These are phyloP conservation scores for Campylorhamphus procurvoides DNA, from an alignment of 2,113 vertebrate species.

Conservation along the genomic window DNA sequence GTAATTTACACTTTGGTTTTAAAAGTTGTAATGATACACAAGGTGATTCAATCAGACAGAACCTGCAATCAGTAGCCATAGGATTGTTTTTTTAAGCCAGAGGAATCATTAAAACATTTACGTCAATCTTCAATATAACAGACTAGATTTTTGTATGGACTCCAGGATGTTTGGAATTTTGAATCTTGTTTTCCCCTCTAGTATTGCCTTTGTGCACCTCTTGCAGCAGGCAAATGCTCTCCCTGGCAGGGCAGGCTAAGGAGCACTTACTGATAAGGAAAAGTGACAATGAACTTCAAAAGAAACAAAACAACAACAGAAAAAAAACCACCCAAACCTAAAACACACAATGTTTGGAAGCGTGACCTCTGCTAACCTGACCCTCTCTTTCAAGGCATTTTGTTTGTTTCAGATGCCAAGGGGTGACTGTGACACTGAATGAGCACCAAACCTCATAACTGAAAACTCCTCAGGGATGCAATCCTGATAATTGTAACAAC, in stretches of 20 bases:
- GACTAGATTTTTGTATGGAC: not conserved
- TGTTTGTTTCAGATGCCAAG: not conserved
- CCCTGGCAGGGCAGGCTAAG: not conserved
- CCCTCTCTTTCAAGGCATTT: not conserved
- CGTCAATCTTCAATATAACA: not conserved
- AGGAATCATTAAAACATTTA: not conserved
- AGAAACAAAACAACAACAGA: not conserved
- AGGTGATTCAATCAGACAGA: not conserved
- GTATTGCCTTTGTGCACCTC: not conserved
- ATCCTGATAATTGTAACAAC: not conserved
- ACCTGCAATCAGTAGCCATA: not conserved
- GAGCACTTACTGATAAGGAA: not conserved
- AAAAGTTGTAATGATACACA: not conserved
- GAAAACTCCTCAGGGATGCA: not conserved
- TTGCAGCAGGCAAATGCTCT: not conserved
- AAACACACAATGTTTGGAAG: not conserved
- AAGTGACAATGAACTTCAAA: conserved; percentile 37
- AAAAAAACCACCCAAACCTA: not conserved
- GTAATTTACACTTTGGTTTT: not conserved
- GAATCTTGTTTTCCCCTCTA: not conserved
- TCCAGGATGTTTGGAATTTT: not conserved
- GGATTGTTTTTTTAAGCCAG: not conserved
- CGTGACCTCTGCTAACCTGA: not conserved
- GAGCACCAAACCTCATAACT: not conserved
- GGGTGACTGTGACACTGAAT: not conserved